phyloP scores from a whole-genome alignment of 2,797 vertebrate genomes.

The Pseudomugil gertrudae region DNA sequence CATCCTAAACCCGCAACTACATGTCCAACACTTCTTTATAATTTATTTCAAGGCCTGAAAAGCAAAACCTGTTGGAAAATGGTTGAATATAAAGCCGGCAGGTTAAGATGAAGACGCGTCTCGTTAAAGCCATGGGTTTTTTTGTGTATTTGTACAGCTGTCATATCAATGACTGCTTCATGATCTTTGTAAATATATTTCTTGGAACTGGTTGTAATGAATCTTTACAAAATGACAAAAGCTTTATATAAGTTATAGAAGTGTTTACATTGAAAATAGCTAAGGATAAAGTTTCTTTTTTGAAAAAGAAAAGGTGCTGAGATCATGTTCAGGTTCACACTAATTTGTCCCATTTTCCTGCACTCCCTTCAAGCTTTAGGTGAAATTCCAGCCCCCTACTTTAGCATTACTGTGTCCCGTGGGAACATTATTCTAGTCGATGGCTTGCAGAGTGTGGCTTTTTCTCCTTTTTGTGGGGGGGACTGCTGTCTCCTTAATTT shows the following conservation, averaged over 20 bases:
- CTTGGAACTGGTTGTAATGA: conserved; percentile 7
- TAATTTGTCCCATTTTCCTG: conserved; percentile 40
- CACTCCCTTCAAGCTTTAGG: conserved; percentile 18
- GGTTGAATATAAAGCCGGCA: conserved; percentile 37
- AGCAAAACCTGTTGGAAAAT: conserved; percentile 45
- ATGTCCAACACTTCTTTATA: conserved; percentile 49
- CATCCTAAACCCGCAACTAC: conserved; percentile 60
- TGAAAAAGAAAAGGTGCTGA: conserved; percentile 2
- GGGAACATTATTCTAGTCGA: conserved; percentile 51
- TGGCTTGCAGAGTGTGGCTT: conserved; percentile 26
- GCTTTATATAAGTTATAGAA: conserved; percentile 7
- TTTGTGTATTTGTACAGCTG: conserved; percentile 33
- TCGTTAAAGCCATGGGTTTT: conserved; percentile 17
- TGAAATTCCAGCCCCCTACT: conserved; percentile 36
- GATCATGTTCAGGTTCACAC: conserved; percentile 37
- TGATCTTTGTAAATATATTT: conserved; percentile 10
- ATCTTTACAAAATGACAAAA: conserved; percentile 10
- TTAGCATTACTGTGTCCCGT: conserved; percentile 30
- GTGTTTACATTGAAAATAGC: conserved; percentile 25
- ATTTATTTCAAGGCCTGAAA: conserved; percentile 46
- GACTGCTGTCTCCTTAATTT: conserved; percentile 69
- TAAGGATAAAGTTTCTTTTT: conserved; percentile 8
- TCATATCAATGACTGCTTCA: conserved; percentile 17
- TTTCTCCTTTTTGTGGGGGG: background rate
- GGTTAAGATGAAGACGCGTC: conserved; percentile 17